Evolutionary conservation across 1,140 invertebrate genomes (phyloP).

Genomic region (Solen grandis): DNA sequence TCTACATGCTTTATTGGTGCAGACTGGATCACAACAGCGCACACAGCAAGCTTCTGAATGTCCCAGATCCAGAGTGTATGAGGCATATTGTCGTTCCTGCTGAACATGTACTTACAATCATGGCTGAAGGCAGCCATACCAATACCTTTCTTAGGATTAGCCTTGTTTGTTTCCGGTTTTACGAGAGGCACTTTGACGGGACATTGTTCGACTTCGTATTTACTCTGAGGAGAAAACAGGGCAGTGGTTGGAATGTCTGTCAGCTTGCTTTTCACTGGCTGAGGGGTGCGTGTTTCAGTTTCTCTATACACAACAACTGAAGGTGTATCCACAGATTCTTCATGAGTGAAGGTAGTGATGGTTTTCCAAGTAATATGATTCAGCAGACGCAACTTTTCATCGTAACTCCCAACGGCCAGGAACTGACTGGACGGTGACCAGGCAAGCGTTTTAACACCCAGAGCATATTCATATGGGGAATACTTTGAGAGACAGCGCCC

Average conservation of each 20-base stretch:
- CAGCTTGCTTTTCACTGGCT: slow-evolving; percentile 56
- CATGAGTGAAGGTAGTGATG: slow-evolving; percentile 66
- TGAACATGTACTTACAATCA: slow-evolving; percentile 79
- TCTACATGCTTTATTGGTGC: slow-evolving; percentile 77
- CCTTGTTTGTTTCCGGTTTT: slow-evolving; percentile 79
- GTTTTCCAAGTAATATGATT: slow-evolving; percentile 81
- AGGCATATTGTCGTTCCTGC: slow-evolving; percentile 81
- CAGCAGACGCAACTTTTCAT: slow-evolving; percentile 81
- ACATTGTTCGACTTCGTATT: slow-evolving; percentile 76
- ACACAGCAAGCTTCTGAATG: slow-evolving; percentile 71
- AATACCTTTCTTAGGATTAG: slow-evolving; percentile 79
- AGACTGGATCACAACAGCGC: slow-evolving; percentile 76
- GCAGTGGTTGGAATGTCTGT: slow-evolving; percentile 63
- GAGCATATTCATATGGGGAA: slow-evolving; percentile 79
- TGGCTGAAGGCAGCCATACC: slow-evolving; percentile 77
- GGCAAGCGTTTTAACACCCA: slow-evolving; percentile 80
- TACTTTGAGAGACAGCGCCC: slow-evolving; percentile 79
- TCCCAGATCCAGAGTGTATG: slow-evolving; percentile 80
- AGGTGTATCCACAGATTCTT: slow-evolving; percentile 58
- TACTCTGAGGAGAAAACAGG: slow-evolving; percentile 71
- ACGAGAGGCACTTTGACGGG: slow-evolving; percentile 72
- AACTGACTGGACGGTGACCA: slow-evolving; percentile 82
- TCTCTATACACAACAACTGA: slow-evolving; percentile 72
- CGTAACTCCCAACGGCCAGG: slow-evolving; percentile 81
- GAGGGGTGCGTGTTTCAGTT: slow-evolving; percentile 65